Conservation (phyloP, 1,140 invertebrate species). For the Bombus affinis region DNA sequence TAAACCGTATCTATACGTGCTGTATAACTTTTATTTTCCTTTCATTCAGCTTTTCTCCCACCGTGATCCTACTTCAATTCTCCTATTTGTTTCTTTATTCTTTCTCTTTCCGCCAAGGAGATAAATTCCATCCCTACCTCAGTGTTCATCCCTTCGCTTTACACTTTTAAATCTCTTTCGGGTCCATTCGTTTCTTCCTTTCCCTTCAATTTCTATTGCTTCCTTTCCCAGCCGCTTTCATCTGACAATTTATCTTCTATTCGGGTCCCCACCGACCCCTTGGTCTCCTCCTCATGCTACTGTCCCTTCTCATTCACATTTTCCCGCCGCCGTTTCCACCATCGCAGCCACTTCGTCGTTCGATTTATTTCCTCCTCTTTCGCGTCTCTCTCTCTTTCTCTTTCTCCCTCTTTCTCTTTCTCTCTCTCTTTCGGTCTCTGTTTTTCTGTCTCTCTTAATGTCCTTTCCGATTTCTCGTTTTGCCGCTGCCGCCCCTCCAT, state of each 20-base stretch:
- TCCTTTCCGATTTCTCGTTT: background rate
- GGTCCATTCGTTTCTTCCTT: constrained; percentile 16
- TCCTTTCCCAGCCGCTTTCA: constrained; percentile 19
- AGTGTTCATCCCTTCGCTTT: background rate
- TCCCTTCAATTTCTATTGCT: constrained; percentile 22
- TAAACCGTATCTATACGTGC: background rate
- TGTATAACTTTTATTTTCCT: background rate
- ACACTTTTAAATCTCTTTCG: constrained; percentile 35
- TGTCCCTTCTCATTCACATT: constrained; percentile 15
- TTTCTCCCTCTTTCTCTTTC: background rate
- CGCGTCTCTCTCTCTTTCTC: background rate
- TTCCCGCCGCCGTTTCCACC: background rate
- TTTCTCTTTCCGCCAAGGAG: background rate
- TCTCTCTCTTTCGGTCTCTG: background rate
- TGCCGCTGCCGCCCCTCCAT: background rate
- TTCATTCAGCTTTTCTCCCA: no score
- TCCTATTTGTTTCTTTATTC: constrained; percentile 7
- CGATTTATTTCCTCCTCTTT: constrained; percentile 22
- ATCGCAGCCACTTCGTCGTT: background rate
- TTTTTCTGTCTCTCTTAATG: background rate
- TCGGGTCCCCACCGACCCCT: background rate
- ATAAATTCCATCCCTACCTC: constrained; percentile 12
- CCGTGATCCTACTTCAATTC: background rate
- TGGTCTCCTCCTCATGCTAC: background rate
- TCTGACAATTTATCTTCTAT: constrained; percentile 38